Conservation (phyloP, 35 echinoderm and acorn worm species). For the Amphiura filiformis region DNA sequence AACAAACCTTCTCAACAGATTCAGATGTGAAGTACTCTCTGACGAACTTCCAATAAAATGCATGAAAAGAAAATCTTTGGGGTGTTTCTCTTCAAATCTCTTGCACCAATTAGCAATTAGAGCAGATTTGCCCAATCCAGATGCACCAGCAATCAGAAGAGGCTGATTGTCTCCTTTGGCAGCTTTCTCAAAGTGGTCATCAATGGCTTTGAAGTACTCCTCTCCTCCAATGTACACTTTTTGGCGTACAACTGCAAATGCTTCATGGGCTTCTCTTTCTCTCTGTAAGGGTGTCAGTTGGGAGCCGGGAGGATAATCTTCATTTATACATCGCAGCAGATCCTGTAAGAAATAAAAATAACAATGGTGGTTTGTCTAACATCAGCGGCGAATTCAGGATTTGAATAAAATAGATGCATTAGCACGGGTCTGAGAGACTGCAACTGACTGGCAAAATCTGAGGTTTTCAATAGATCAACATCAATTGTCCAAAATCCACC, state of each 20-base stretch:
- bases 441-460: too few relatives aligned
- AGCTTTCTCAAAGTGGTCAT: background rate
- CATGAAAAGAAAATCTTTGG: slow-evolving; percentile 67
- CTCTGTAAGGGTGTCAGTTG: slow-evolving; percentile 60
- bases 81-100: slow-evolving; percentile 78
- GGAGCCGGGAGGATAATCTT: slow-evolving; percentile 87
- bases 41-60: slow-evolving; percentile 92
- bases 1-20: slow-evolving; percentile 65
- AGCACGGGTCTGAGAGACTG: too few relatives aligned
- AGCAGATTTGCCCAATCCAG: slow-evolving; percentile 86
- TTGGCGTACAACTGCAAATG: slow-evolving; percentile 68
- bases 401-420: too few relatives aligned
- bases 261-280: slow-evolving; percentile 72
- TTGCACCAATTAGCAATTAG: slow-evolving; percentile 83
- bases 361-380: too few relatives aligned
- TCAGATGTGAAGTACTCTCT: slow-evolving; percentile 83
- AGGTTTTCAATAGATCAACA: too few relatives aligned
- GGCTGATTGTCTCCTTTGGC: slow-evolving; percentile 24
- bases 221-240: slow-evolving; percentile 77
- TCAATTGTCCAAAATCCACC: too few relatives aligned
- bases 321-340: slow-evolving; percentile 54
- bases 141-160: slow-evolving; percentile 70
- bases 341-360: slow-evolving; percentile 48
- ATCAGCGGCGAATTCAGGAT: too few relatives aligned
- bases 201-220: slow-evolving; percentile 65